Base-by-base conservation (phyloP, 2,797 vertebrate species). In the Halcyon leucocephala region DNA sequence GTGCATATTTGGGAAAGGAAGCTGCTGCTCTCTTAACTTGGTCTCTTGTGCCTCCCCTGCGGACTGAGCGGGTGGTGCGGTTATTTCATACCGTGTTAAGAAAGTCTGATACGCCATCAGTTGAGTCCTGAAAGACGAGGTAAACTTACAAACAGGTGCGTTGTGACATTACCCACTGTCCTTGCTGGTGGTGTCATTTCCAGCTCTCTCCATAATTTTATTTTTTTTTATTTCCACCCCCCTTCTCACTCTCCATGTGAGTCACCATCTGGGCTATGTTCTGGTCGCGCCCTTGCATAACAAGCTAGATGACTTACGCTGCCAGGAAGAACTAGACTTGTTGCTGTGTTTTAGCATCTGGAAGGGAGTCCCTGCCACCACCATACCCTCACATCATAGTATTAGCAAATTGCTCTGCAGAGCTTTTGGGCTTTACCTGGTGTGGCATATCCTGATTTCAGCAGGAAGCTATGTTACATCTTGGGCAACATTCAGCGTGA, bases 251-350 rank as follows among this genome's bases (percentile, higher is more conserved):
- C 79, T 70, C 28, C 57, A 0, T 64, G 46, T 94, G 94, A 93
- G 91, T 96, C 95, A 94, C 64, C 29, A 39, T 41, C 58, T 90
- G 69, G 83, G 41, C 44, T 72, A 35, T 76, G 51, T 90, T 76
- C 83, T 95, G 77, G 93, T 92, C 66, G 85, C 93, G 94, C 95
- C 92, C 93, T 95, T 95, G 94, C 80, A 81, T 90, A 94, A 95
- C 91, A 57, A 95, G 93, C 96, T 90, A 19, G 92, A 66, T 96
- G 82, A 93, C 79, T 96, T 95, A 48, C 1, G 2, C 55, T 90
- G 96, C 95, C 91, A 96, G 86, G 20, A 90, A 26, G 20, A 92
- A 26, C 55, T 64, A 77, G 35, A 69, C 26, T 81, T 61, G 55
- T 76, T 95, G 85, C 80, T 89, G 2, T 69, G 77, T 58, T 95